Evolutionary conservation across 2,797 vertebrate genomes (phyloP), one percentile per base, ranked within the genome.

Genomic region (Galago senegalensis): DNA sequence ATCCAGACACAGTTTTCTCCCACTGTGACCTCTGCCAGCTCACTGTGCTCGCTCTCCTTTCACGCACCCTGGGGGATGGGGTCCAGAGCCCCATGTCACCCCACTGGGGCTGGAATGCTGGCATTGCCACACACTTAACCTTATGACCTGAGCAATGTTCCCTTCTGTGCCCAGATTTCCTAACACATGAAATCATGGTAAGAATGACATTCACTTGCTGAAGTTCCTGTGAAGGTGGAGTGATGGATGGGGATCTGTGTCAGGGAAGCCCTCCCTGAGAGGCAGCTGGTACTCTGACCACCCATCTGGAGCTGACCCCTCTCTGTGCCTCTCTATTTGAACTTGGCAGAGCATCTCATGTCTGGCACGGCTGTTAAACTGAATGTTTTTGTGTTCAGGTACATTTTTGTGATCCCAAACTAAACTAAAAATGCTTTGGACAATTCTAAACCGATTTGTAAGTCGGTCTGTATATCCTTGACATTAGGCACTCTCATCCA

Each of bases 301-400:
- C 70, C 16, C 4, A 7, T 21, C 13, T 72, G 63, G 53, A 46
- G 5, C 60, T 21, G 34, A 70, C 29, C 53, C 17, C 14, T 20
- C n/a, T 18, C 16, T 27, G 27, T 37, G 27, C 3, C 21, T 49
- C n/a, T 8, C 27, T 14, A 0, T 13, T 14, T 17, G 5, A 21
- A 12, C 20, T 27, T 0, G 3, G 27, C 16, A 5, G 8, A 29
- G 7, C 5, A 2, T 43, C 37, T 13, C 5, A 31, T 4, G n/a
- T 4, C 76, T 9, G 65, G 25, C 0, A 2, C 6, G 2, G 3
- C 56, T 77, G 0, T 29, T 34, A 49, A 25, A 46, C 9, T 12
- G 34, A 14, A 13, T 31, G 18, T 60, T 4, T 58, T 27, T 4
- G 0, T 43, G 17, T 56, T 82, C 5, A 10, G 2, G 37, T 4